Base-by-base conservation (phyloP, 2,888 invertebrate species). In the Hipparchia semele region DNA sequence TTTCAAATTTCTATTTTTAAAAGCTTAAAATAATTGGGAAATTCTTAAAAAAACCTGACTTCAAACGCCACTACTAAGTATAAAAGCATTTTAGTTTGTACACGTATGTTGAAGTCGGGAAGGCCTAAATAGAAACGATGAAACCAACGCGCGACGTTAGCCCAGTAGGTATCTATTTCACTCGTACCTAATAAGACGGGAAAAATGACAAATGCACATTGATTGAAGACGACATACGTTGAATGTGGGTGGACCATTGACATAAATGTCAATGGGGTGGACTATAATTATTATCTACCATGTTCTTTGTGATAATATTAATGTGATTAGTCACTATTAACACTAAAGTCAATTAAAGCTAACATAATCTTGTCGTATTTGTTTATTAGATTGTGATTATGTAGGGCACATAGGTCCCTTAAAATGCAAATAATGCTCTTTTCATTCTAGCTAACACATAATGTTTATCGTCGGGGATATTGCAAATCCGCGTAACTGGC, bases 351-450 rank as follows among this genome's bases (percentile, higher is more conserved):
- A 62, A 62, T n/a, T 60, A 60, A 64, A 68, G 62, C 53, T 45
- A 56, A 46, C 45, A 12, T 39, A 4, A n/a, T 56, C 6, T 6
- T 12, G 53, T 54, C 12, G 49, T 54, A 3, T 9, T 53, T 49
- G 33, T 45, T 33, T 6, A 33, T 12, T 61, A 10, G 12, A 49
- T 62, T 62, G 54, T 7, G 8, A 10, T 4, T 49, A 61, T 53
- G 49, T 59, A 66, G 39, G 2, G 13, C 66, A 51, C n/a, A 39
- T 23, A 2, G 62, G 49, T 80, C 12, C 45, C 45, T 62, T 65
- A 53, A 58, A 70, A 23, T 8, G 51, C 12, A 58, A 68, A 75
- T 60, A 75, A 65, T 65, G 60, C 65, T 13, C 53, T 61, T 12
- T 74, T 61, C 46, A 59, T 54, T 60, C n/a, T 65, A 39, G 23